Evolutionary conservation across 2,113 vertebrate species (phyloP), one percentile per base, ranked within the genome.

Genomic region (Athene cunicularia): DNA sequence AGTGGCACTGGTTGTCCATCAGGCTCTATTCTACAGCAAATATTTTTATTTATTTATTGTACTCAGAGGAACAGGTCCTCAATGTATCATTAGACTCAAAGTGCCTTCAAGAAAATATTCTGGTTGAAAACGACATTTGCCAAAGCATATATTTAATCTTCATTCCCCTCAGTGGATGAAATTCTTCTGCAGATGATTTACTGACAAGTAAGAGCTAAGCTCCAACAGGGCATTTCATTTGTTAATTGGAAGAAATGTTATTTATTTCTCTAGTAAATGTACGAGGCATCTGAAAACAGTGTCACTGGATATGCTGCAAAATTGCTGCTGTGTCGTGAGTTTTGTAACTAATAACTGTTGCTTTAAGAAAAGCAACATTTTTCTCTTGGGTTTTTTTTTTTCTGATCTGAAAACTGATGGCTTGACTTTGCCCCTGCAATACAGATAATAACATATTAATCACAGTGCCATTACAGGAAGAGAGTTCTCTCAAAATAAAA

Each of bases 1-100:
- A 85, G 59, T 76, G 76, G 64, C 49, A n/a, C 55, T 84, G 85
- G 63, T 14, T 84, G 60, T 91, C 93, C 8, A 7, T 91, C 81
- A 84, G 49, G 64, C 30, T 49, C 53, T 84, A 49, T 87, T 77
- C 56, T 68, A 37, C 62, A 47, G 66, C 67, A 76, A 52, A 96
- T 95, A 83, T 73, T 96, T 85, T 64, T 91, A 53, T 93, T 90
- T 96, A 93, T 97, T 96, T 95, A 94, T 95, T 85, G 49, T n/a
- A 16, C 93, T 89, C 58, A 14, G 64, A 89, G 76, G 88, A 87
- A 27, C 64, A 70, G 80, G 80, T 88, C 89, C 58, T 93, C 70
- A 58, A 3, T 80, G 63, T 89, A 45, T 81, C 70, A 58, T 91
- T 73, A 93, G 80, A 47, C 50, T 27, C 16, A 5, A 75, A 95